phyloP scores from a whole-genome alignment of 1,140 invertebrate genomes.

The Medauroidea extradentata region DNA sequence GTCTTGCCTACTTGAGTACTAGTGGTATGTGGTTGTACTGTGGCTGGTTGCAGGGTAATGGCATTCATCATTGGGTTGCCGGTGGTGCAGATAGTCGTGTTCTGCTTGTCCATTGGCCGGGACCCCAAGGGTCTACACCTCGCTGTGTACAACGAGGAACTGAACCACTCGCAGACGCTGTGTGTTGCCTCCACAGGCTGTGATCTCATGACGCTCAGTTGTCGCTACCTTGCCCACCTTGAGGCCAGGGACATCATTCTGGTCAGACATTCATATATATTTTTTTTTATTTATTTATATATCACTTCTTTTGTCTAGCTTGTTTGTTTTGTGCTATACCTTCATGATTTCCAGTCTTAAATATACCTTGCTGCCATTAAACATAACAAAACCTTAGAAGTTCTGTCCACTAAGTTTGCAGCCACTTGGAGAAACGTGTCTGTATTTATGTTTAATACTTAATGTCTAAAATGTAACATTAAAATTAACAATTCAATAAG shows the following conservation, averaged over 20 bases:
- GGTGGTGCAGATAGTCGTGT: constrained; percentile 87
- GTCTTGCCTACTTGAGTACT: too few relatives aligned
- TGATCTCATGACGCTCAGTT: constrained; percentile 64
- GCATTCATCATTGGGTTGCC: constrained; percentile 89
- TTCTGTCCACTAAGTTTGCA: too few relatives aligned
- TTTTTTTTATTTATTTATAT: too few relatives aligned
- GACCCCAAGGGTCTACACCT: constrained; percentile 79
- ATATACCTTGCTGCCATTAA: too few relatives aligned
- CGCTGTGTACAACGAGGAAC: constrained; percentile 82
- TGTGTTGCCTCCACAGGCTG: constrained; percentile 51
- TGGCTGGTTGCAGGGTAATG: constrained; percentile 60
- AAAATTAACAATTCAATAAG: too few relatives aligned
- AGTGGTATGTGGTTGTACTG: constrained; percentile 7
- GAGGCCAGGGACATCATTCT: constrained; percentile 56
- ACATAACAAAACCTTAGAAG: too few relatives aligned
- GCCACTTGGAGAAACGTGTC: too few relatives aligned
- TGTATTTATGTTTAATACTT: too few relatives aligned
- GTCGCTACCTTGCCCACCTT: constrained; percentile 67
- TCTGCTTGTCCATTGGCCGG: constrained; percentile 90
- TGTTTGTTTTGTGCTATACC: too few relatives aligned
- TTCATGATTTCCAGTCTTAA: too few relatives aligned
- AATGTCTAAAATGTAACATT: too few relatives aligned
- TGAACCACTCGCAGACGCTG: constrained; percentile 45
- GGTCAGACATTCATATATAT: constrained; percentile 48
- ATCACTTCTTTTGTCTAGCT: too few relatives aligned